phyloP scores from a whole-genome alignment of 2,888 invertebrate species.

The Phytoseiulus persimilis region DNA sequence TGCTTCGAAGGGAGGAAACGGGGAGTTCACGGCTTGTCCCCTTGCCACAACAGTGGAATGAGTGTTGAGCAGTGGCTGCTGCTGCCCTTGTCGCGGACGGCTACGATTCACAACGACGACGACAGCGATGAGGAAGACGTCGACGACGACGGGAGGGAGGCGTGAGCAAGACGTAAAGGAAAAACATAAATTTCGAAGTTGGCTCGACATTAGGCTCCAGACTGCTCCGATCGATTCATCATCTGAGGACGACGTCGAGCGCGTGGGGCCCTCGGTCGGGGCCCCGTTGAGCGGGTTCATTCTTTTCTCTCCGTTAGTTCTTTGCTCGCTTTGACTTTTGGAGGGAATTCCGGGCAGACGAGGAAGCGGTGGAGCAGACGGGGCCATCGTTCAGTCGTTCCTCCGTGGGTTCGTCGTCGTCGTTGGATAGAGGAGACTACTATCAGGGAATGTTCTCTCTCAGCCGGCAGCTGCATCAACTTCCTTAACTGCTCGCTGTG shows the following conservation, averaged over 20 bases:
- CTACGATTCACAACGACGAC: neutral
- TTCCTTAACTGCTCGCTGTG: conserved; percentile 5
- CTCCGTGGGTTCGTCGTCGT: neutral
- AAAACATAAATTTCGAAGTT: neutral
- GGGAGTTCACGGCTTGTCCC: too few relatives aligned
- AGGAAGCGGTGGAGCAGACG: neutral
- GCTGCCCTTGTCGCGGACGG: neutral
- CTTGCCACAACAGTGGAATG: too few relatives aligned
- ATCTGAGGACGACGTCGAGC: neutral
- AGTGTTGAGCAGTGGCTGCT: neutral
- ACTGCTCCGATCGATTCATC: neutral
- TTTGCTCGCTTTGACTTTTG: neutral
- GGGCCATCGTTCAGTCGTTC: neutral
- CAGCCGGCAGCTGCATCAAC: neutral
- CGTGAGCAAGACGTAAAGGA: conserved; percentile 5
- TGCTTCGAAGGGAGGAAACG: too few relatives aligned
- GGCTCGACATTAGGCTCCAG: neutral
- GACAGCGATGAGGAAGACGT: neutral
- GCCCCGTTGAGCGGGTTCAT: neutral
- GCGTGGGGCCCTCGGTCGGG: neutral
- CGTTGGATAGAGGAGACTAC: neutral
- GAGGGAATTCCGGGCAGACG: neutral
- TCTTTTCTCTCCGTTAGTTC: neutral
- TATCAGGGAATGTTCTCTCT: neutral
- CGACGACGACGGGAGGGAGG: neutral